Base-by-base conservation (phyloP, 2,888 invertebrate species). In the Uropetala carovei region DNA sequence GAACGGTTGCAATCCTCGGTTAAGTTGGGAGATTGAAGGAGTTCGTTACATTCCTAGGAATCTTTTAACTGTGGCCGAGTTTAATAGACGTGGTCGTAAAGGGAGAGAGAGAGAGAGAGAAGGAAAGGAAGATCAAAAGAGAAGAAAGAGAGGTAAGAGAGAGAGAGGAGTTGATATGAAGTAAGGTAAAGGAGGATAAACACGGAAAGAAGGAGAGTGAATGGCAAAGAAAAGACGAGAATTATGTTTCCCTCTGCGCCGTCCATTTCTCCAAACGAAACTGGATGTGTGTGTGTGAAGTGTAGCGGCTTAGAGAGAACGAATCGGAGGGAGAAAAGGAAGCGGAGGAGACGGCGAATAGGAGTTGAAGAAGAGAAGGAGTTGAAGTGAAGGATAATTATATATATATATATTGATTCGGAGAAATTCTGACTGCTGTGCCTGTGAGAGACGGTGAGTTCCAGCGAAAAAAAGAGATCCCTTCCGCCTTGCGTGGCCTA, bases 351-450 rank as follows among this genome's bases (percentile, higher is more conserved):
- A 18, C 7, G 14, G 64, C 64, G 64, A 22, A 64, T 16, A 64
- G 64, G 22, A 13, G 75, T n/a, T 68, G 68, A 18, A 68, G n/a
- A n/a, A 68, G 18, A n/a, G 68, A 68, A 22, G 68, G 18, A 68
- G n/a, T 68, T 16, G 16, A n/a, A 18, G 16, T 18, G 64, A 16
- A 16, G 64, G 18, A 68, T 18, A 18, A 13, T n/a, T 68, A 22
- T 9, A 68, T 43, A 43, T 3, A 43, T 43, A 43, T 43, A 68
- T 68, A 75, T 75, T 75, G 75, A 75, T 75, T 75, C 75, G 75
- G 11, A 75, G 75, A 75, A 75, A 75, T 68, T 68, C 68, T 68
- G 18, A 68, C 68, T 75, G 75, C 75, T 75, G 75, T 27, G n/a
- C 27, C 75, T 75, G 75, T 68, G 68, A 68, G 68, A 75, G 75